Percentiles rank a stretch among this genome's conserved stretches.
Conservation (phyloP, 2,113 vertebrate genomes). For the Cebidichthys violaceus region DNA sequence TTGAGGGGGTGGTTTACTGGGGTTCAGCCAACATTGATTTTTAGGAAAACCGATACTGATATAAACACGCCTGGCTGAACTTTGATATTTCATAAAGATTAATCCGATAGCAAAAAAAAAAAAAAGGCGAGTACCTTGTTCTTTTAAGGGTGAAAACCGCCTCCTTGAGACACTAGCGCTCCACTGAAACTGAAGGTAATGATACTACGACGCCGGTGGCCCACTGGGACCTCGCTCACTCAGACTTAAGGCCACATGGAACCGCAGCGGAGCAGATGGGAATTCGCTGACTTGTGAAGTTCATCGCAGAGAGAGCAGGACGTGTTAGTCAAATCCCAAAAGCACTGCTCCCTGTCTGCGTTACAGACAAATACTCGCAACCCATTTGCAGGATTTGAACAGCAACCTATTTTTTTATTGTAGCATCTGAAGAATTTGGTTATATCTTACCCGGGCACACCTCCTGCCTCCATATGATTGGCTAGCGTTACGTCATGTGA, state of each 20-base stretch:
- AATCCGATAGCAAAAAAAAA: neutral
- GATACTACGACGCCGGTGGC: neutral
- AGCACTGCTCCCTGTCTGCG: neutral
- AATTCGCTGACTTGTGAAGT: slow-evolving; percentile 28
- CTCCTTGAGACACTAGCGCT: neutral
- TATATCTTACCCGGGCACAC: slow-evolving; percentile 92
- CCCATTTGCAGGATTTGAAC: too few relatives aligned
- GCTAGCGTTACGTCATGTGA: slow-evolving; percentile 98
- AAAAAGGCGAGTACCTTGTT: neutral
- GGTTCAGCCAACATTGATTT: slow-evolving; percentile 7
- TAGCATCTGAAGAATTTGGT: neutral
- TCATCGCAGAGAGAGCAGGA: slow-evolving; percentile 15
- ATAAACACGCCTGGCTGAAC: neutral
- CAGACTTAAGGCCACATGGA: slow-evolving; percentile 5
- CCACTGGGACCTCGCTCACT: slow-evolving; percentile 7
- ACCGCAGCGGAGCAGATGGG: slow-evolving; percentile 24
- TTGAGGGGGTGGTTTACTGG: neutral
- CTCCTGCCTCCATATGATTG: slow-evolving; percentile 99
- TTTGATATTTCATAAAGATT: neutral
- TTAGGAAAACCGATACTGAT: neutral
- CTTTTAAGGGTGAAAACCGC: neutral
- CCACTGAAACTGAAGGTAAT: slow-evolving; percentile 17
- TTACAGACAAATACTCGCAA: slow-evolving; percentile 2
- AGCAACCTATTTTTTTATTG: too few relatives aligned
- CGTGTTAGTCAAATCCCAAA: slow-evolving; percentile 8